Conservation (phyloP, 2,888 invertebrate genomes). For the Dinocampus coccinellae region DNA sequence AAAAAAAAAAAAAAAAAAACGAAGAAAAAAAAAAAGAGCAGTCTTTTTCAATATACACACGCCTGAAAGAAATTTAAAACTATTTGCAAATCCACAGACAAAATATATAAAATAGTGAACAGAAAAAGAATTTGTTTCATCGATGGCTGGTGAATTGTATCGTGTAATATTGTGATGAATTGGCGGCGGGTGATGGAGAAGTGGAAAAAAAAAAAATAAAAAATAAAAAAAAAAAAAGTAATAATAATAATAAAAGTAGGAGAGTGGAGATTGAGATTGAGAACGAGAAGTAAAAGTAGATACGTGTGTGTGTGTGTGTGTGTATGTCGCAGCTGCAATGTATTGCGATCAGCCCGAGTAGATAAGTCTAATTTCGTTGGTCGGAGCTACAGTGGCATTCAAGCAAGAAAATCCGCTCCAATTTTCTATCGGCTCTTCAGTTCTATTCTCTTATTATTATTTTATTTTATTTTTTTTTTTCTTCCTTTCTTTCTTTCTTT, state of each 20-base stretch:
- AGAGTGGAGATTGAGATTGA: conserved; percentile 1
- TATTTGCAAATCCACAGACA: conserved; percentile 59
- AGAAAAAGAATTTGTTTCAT: conserved; percentile 32
- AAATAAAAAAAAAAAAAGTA: too few species aligned
- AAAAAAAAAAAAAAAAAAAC: too few species aligned
- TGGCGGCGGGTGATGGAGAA: neutral
- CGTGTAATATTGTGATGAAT: conserved; percentile 7
- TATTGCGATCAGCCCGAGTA: conserved; percentile 54
- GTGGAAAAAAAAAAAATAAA: neutral
- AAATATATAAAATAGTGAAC: conserved; percentile 24
- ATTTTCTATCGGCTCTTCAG: conserved; percentile 52
- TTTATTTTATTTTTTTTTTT: too few species aligned
- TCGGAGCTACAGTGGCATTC: conserved; percentile 35
- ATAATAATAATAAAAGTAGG: neutral
- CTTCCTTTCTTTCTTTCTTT: neutral
- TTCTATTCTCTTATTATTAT: too few species aligned
- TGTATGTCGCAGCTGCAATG: conserved; percentile 47
- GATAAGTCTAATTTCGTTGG: conserved; percentile 66
- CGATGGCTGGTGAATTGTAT: conserved; percentile 26
- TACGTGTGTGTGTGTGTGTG: too few species aligned
- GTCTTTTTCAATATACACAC: conserved; percentile 18
- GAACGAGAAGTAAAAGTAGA: neutral
- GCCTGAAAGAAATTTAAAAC: conserved; percentile 47
- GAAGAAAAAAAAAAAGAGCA: too few species aligned
- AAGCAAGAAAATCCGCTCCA: conserved; percentile 59